Percentiles rank a stretch among this genome's conserved stretches.
Conservation (phyloP, 1,140 invertebrate species). For the Batillaria attramentaria region DNA sequence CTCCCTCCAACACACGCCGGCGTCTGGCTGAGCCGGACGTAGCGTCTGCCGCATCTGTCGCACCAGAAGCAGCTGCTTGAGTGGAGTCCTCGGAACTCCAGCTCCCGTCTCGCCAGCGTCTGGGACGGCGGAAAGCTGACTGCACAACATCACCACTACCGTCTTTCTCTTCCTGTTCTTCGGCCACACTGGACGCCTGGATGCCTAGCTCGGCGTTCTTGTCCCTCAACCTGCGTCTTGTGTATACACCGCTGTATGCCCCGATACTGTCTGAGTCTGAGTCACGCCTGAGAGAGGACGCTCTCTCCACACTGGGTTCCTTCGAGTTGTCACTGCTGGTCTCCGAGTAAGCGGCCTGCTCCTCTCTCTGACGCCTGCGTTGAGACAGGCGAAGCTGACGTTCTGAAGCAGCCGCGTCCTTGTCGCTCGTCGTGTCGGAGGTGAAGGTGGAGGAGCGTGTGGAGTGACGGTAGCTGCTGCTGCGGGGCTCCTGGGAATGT, state of each 20-base stretch:
- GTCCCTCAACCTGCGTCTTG: neutral
- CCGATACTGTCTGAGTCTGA: slow-evolving; percentile 8
- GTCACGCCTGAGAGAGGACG: slow-evolving; percentile 13
- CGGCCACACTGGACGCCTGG: neutral
- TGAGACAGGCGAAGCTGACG: neutral
- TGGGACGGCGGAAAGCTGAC: neutral
- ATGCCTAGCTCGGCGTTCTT: too few species aligned
- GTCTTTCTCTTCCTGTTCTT: neutral
- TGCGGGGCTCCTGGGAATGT: neutral
- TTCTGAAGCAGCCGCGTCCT: slow-evolving; percentile 3
- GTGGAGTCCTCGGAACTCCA: slow-evolving; percentile 17
- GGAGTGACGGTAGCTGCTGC: slow-evolving; percentile 5
- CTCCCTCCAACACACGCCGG: neutral
- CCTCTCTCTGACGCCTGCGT: slow-evolving; percentile 9
- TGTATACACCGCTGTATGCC: neutral
- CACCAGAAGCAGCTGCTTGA: too few species aligned
- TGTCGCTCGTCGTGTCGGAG: neutral
- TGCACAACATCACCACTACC: neutral
- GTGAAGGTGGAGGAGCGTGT: neutral
- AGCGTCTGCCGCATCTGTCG: neutral
- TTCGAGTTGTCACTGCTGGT: slow-evolving; percentile 24
- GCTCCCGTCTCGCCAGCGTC: neutral
- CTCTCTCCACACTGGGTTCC: slow-evolving; percentile 20
- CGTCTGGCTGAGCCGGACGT: neutral
- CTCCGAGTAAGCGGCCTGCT: slow-evolving; percentile 4